Conservation (phyloP, 2,113 vertebrate species). For the Nycticorax nycticorax region DNA sequence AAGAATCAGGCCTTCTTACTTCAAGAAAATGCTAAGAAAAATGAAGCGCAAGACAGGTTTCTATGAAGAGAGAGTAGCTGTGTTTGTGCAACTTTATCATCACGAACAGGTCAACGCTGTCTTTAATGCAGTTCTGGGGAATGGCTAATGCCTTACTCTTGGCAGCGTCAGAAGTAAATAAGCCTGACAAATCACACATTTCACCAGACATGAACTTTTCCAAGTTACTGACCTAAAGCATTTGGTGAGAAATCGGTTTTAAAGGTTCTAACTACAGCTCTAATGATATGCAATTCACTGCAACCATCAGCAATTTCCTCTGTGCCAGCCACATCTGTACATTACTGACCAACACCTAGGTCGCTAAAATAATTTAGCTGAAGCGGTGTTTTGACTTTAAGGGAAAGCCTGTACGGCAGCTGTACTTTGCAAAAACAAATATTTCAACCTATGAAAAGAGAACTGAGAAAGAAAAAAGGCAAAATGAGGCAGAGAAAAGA, state of each 20-base stretch:
- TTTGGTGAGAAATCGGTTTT: not conserved
- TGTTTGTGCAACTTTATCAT: conserved; percentile 17
- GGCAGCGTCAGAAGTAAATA: not conserved
- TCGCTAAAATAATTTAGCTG: not conserved
- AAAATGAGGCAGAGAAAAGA: not conserved
- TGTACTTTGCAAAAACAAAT: not conserved
- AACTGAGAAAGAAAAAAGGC: not conserved
- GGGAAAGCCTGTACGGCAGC: not conserved
- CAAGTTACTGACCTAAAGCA: not conserved
- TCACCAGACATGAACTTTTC: not conserved
- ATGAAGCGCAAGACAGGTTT: not conserved
- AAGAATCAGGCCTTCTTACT: conserved; percentile 19
- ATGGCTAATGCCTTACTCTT: not conserved
- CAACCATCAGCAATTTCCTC: not conserved
- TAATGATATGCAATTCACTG: not conserved
- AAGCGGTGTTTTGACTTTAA: not conserved
- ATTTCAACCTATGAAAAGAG: not conserved
- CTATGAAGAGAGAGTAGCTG: not conserved
- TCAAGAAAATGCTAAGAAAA: conserved; percentile 20
- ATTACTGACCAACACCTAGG: not conserved
- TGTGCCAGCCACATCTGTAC: not conserved
- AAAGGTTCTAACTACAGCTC: conserved; percentile 25
- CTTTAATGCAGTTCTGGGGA: not conserved
- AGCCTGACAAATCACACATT: not conserved
- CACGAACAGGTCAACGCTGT: conserved; percentile 15